phyloP scores from a whole-genome alignment of 2,888 invertebrate genomes.

The Baronia brevicornis region DNA sequence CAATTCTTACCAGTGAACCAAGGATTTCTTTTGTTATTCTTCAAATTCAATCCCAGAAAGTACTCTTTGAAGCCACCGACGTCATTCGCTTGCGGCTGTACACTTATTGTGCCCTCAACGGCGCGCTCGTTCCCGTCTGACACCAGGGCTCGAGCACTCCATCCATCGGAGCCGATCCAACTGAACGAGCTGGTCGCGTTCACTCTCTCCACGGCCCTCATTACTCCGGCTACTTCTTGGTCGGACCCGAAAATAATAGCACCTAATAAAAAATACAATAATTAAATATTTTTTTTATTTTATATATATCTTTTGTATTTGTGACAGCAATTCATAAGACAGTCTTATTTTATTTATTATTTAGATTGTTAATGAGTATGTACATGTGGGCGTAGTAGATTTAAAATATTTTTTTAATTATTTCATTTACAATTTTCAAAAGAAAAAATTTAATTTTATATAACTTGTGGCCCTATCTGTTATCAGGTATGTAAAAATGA shows the following conservation, averaged over 20 bases:
- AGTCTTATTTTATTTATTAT: too few relatives aligned
- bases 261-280: conserved; percentile 70
- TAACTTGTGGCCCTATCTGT: too few relatives aligned
- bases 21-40: conserved; percentile 92
- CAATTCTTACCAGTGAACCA: conserved; percentile 90
- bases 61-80: conserved; percentile 91
- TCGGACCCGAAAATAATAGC: conserved; percentile 96
- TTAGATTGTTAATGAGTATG: too few relatives aligned
- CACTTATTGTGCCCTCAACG: conserved; percentile 85
- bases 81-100: conserved; percentile 93
- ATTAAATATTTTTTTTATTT: background rate
- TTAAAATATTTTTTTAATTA: too few relatives aligned
- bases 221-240: conserved; percentile 96
- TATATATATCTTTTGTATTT: background rate
- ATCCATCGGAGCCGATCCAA: conserved; percentile 97
- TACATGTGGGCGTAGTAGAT: too few relatives aligned
- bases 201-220: conserved; percentile 90
- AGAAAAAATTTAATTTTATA: too few relatives aligned
- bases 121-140: conserved; percentile 91
- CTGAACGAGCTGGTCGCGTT: conserved; percentile 91
- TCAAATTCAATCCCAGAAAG: conserved; percentile 88
- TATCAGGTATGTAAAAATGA: too few relatives aligned
- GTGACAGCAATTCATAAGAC: too few relatives aligned
- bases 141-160: conserved; percentile 92
- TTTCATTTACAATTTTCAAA: too few relatives aligned